Evolutionary conservation across 2,113 vertebrate genomes (phyloP), one percentile per base, ranked within the genome.

Genomic region (Sisor rabdophorus): DNA sequence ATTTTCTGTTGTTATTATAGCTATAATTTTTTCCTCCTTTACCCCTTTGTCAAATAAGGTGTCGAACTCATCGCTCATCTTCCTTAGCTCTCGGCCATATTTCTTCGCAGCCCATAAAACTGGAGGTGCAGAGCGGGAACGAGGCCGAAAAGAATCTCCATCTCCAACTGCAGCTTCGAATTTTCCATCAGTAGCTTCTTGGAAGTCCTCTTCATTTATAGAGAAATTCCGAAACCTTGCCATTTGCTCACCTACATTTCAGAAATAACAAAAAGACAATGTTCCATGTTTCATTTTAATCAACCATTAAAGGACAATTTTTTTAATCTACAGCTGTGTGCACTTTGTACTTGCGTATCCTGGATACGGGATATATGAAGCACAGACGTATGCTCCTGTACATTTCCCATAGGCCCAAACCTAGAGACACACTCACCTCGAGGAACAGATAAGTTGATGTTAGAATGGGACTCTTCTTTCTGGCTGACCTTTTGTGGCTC

Each of bases 21-120:
- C 11, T 11, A 20, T 2, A 60, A 50, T 73, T 24, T 19, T 22
- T 89, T 91, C 59, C 19, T 19, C 20, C 26, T 69, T 69, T 69
- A 91, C 92, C 90, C 90, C 87, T 89, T 90, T 91, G 89, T 94
- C 93, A 61, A 92, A 88, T 36, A 91, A 87, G 71, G 85, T 91
- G 83, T 94, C 91, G 32, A 96, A 96, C 79, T 96, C 95, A 0
- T 96, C 94, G 22, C 95, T 96, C 94, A 96, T 95, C 80, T 93
- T 87, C 12, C 94, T 89, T 24, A 96, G 90, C 84, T 95, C 91
- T 55, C 82, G 89, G 26, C 94, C 95, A 0, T 96, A 96, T n/a
- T 92, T 93, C 86, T 88, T 91, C 13, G 94, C 95, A 0, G 93
- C 93, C 93, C 93, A 94, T 52, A 96, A 86, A 3, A 89, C 90